These are phyloP conservation scores for Ivindomyrus marchei DNA, from an alignment of 2,113 vertebrate species.

Conservation along the genomic window DNA sequence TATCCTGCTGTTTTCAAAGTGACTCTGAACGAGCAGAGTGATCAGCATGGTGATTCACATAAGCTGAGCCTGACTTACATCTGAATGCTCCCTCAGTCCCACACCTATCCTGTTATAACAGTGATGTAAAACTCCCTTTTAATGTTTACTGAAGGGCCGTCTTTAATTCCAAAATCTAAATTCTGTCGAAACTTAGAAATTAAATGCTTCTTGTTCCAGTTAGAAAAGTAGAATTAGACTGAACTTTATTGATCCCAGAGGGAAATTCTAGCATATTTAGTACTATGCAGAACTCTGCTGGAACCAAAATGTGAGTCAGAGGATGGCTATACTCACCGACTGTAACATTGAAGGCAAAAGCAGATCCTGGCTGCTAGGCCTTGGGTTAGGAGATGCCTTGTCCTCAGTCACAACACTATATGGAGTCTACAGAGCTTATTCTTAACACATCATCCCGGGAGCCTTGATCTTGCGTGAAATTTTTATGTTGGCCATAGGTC, in stretches of 20 bases:
- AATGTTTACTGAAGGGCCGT: neutral
- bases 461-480: neutral
- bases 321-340: neutral
- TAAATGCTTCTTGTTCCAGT: neutral
- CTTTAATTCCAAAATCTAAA: neutral
- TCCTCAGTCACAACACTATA: neutral
- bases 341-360: neutral
- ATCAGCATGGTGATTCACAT: neutral
- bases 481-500: neutral
- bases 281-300: neutral
- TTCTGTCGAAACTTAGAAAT: neutral
- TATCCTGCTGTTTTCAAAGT: neutral
- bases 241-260: neutral
- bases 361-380: too few species aligned
- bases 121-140: neutral
- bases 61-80: neutral
- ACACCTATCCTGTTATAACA: neutral
- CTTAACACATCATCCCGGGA: neutral
- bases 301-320: neutral
- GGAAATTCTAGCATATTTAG: neutral
- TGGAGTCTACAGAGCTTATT: neutral
- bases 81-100: neutral
- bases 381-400: neutral
- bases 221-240: neutral
- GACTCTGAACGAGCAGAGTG: neutral